Evolutionary conservation across 2,888 invertebrate genomes (phyloP).

Genomic region (Epistrophella euchroma): DNA sequence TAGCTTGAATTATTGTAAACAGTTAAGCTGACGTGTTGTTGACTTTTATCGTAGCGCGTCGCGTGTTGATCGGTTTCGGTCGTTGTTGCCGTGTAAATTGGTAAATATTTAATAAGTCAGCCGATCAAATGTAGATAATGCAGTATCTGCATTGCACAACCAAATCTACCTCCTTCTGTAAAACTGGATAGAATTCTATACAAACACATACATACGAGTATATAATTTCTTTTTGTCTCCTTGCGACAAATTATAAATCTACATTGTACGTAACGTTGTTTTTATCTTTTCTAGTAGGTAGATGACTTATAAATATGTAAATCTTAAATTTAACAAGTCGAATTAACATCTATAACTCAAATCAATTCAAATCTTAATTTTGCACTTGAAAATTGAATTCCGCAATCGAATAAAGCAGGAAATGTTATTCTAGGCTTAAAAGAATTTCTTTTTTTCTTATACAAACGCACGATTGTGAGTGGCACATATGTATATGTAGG

Average conservation of each 20-base stretch:
- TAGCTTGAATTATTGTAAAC: not conserved
- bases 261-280: not conserved
- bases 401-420: slow-evolving; percentile 22
- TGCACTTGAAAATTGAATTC: slow-evolving; percentile 20
- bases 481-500: not conserved
- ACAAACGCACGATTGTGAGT: not conserved
- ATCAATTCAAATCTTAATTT: not conserved
- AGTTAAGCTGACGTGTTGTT: not conserved
- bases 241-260: not conserved
- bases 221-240: not conserved
- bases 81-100: slow-evolving; percentile 14
- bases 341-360: slow-evolving; percentile 16
- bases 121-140: slow-evolving; percentile 16
- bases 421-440: not conserved
- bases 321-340: not conserved
- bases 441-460: not conserved
- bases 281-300: slow-evolving; percentile 11
- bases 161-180: not conserved
- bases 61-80: not conserved
- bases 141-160: slow-evolving; percentile 8
- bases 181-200: slow-evolving; percentile 1
- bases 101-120: slow-evolving; percentile 16
- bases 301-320: slow-evolving; percentile 1
- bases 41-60: not conserved
- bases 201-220: not conserved